phyloP scores from a whole-genome alignment of 2,113 vertebrate genomes.

The Merops nubicus region DNA sequence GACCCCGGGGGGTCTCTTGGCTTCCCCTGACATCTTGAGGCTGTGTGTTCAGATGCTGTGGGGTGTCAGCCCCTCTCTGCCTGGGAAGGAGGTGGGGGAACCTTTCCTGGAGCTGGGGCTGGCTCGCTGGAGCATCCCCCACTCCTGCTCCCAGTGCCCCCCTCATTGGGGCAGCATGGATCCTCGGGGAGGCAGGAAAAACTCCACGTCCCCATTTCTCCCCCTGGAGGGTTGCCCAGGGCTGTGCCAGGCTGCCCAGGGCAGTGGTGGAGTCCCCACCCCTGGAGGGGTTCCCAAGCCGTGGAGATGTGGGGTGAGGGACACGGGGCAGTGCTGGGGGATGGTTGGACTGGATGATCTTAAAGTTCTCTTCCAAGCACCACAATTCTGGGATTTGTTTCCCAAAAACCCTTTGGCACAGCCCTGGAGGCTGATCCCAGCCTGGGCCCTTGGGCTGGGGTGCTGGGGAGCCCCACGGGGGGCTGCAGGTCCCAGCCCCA shows the following conservation, averaged over 20 bases:
- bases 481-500: rapidly evolving
- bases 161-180: rapidly evolving
- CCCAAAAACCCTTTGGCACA: not conserved
- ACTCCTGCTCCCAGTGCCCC: not conserved
- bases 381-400: too few relatives aligned
- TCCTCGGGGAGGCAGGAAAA: not conserved
- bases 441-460: not conserved
- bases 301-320: not conserved
- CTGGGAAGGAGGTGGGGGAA: not conserved
- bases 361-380: not conserved
- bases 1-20: not conserved
- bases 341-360: not conserved
- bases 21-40: conserved; percentile 12
- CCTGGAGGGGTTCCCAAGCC: not conserved
- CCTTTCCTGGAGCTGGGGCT: not conserved
- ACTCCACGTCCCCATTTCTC: rapidly evolving
- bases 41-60: not conserved
- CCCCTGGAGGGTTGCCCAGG: not conserved
- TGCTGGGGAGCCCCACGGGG: rapidly evolving
- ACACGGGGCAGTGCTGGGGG: not conserved
- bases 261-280: not conserved
- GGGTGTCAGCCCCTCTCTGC: not conserved
- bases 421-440: not conserved
- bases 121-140: rapidly evolving
- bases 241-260: not conserved